A percentile compares a stretch with the other conserved stretches of the same genome.
phyloP scores from a whole-genome alignment of 2,113 vertebrate genomes.

The Phyllostomus discolor region DNA sequence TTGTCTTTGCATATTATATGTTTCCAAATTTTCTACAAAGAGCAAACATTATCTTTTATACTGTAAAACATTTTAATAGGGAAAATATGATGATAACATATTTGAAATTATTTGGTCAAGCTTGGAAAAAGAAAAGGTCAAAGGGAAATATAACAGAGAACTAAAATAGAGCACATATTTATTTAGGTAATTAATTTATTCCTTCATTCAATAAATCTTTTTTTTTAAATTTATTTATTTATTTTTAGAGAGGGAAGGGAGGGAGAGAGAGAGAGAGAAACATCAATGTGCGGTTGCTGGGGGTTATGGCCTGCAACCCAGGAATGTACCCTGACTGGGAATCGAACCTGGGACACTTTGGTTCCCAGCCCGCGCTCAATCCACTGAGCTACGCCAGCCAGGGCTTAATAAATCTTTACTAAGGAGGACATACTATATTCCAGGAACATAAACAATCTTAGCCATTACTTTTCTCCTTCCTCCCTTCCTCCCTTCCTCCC shows the following conservation, averaged over 20 bases:
- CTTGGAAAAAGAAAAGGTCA: background rate
- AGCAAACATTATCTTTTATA: background rate
- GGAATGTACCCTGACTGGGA: too few species aligned
- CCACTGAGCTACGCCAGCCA: too few species aligned
- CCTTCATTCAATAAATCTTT: background rate
- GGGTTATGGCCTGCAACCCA: too few species aligned
- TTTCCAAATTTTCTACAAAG: slow-evolving; percentile 4
- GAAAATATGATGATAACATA: background rate
- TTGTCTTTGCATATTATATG: background rate
- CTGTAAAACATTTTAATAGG: background rate
- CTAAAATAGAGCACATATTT: background rate
- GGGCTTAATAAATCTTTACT: background rate
- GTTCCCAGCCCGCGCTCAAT: too few species aligned
- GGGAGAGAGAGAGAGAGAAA: too few species aligned
- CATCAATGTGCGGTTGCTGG: too few species aligned
- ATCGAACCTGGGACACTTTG: too few species aligned
- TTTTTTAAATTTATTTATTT: too few species aligned
- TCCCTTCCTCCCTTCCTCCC: too few species aligned
- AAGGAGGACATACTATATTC: background rate
- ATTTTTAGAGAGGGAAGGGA: too few species aligned
- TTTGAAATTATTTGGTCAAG: background rate
- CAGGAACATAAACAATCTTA: background rate
- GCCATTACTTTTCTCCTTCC: background rate
- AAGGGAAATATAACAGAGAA: background rate
- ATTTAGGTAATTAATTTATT: background rate